Percentiles rank a stretch among this genome's conserved stretches.
Conservation (phyloP, 2,113 vertebrate species). For the Brienomyrus brachyistius region DNA sequence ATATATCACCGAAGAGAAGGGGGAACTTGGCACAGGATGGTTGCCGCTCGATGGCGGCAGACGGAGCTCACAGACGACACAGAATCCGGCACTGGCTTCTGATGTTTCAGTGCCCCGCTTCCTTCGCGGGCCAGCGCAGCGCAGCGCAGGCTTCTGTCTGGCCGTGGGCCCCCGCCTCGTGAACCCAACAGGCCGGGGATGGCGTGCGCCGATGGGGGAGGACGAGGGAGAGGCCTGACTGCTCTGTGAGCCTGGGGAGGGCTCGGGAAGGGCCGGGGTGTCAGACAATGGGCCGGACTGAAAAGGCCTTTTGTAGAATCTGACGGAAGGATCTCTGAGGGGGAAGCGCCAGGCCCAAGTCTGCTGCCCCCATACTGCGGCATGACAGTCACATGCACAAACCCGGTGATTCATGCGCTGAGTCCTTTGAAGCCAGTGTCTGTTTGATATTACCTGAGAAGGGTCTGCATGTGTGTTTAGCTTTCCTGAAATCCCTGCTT, state of each 20-base stretch:
- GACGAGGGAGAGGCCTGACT: constrained; percentile 18
- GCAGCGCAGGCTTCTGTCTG: not conserved
- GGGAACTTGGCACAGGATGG: constrained; percentile 28
- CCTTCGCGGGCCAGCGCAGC: constrained; percentile 20
- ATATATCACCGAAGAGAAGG: constrained; percentile 7
- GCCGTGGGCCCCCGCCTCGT: not conserved
- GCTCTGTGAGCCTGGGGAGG: constrained; percentile 47
- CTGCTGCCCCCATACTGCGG: constrained; percentile 51
- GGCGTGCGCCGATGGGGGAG: constrained; percentile 18
- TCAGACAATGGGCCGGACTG: constrained; percentile 54
- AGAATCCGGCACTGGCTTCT: constrained; percentile 28
- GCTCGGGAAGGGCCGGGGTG: constrained; percentile 40
- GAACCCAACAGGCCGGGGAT: constrained; percentile 7
- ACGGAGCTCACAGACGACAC: constrained; percentile 35
- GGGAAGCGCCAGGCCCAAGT: constrained; percentile 55
- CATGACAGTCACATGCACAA: constrained; percentile 45
- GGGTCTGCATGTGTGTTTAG: constrained; percentile 47
- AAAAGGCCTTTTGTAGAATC: constrained; percentile 61
- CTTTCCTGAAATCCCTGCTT: constrained; percentile 43
- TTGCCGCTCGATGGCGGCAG: constrained; percentile 31
- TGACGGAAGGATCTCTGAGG: constrained; percentile 51
- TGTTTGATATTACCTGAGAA: constrained; percentile 56
- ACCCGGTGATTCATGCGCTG: constrained; percentile 58
- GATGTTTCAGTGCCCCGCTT: constrained; percentile 31
- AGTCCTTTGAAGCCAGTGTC: constrained; percentile 61